A percentile compares a stretch with the other conserved stretches of the same genome.
These are phyloP conservation scores for Hystrix brachyura DNA, from an alignment of 2,113 vertebrate species.

Conservation along the genomic window DNA sequence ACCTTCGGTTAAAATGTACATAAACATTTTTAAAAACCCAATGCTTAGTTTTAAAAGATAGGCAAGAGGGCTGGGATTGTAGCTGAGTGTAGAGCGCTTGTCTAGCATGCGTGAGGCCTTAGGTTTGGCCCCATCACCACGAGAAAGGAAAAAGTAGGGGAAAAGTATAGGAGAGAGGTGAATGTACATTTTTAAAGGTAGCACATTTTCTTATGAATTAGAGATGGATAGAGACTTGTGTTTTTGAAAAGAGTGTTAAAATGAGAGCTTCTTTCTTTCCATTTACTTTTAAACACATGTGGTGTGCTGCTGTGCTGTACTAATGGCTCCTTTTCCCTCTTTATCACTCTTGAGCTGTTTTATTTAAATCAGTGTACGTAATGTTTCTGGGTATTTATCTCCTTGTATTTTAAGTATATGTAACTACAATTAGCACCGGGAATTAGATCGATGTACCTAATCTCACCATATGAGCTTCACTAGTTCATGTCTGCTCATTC, in stretches of 20 bases:
- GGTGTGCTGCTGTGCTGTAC: neutral
- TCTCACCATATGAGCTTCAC: neutral
- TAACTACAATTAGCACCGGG: neutral
- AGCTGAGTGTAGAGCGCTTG: neutral
- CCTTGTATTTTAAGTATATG: neutral
- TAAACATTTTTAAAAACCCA: constrained; percentile 78
- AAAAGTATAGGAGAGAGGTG: constrained; percentile 45
- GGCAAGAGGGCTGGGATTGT: constrained; percentile 73
- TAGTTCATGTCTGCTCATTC: neutral
- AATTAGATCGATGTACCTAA: neutral
- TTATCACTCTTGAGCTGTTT: neutral
- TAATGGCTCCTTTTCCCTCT: neutral
- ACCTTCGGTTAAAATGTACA: constrained; percentile 84
- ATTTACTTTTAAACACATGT: neutral
- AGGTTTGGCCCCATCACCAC: neutral
- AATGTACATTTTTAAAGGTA: neutral
- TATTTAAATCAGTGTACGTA: neutral
- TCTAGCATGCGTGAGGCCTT: neutral
- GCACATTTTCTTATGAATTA: neutral
- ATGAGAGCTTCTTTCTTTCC: constrained; percentile 5
- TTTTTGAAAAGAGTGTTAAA: constrained; percentile 66
- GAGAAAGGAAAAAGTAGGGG: constrained; percentile 56
- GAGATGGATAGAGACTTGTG: neutral
- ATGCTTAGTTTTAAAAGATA: constrained; percentile 86
- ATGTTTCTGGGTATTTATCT: neutral